Conservation (phyloP, 1,140 invertebrate species). For the Venustaconcha ellipsiformis region DNA sequence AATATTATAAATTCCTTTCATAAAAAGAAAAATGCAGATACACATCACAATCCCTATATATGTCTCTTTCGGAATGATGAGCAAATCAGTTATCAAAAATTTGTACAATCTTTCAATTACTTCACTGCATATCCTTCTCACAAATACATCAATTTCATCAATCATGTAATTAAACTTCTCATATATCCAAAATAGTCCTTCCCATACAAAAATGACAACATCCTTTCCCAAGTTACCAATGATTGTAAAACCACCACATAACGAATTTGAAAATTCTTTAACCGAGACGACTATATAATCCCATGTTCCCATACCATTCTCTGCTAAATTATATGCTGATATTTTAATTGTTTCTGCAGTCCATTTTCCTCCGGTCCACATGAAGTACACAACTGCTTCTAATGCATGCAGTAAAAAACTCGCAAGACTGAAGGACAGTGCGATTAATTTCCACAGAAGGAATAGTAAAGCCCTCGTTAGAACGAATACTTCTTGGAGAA, state of each 20-base stretch:
- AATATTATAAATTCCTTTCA: slow-evolving; percentile 23
- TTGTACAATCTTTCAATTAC: slow-evolving; percentile 31
- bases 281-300: slow-evolving; percentile 20
- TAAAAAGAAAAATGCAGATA: slow-evolving; percentile 15
- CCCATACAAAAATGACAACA: neutral
- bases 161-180: slow-evolving; percentile 6
- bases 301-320: slow-evolving; percentile 22
- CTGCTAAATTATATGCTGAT: slow-evolving; percentile 22
- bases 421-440: slow-evolving; percentile 30
- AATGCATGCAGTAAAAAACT: slow-evolving; percentile 32
- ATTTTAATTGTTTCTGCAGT: slow-evolving; percentile 25
- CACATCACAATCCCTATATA: slow-evolving; percentile 38
- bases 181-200: slow-evolving; percentile 18
- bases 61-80: slow-evolving; percentile 35
- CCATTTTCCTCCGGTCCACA: slow-evolving; percentile 33
- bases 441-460: slow-evolving; percentile 41
- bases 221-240: slow-evolving; percentile 10
- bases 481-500: slow-evolving; percentile 32
- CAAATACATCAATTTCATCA: slow-evolving; percentile 3
- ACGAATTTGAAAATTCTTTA: slow-evolving; percentile 23
- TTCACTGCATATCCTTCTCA: slow-evolving; percentile 17
- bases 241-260: slow-evolving; percentile 19
- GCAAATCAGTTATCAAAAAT: slow-evolving; percentile 33
- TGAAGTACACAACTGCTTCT: slow-evolving; percentile 33
- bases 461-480: slow-evolving; percentile 34